Evolutionary conservation across 1,140 invertebrate species (phyloP).

Genomic region (Oedothorax gibbosus): DNA sequence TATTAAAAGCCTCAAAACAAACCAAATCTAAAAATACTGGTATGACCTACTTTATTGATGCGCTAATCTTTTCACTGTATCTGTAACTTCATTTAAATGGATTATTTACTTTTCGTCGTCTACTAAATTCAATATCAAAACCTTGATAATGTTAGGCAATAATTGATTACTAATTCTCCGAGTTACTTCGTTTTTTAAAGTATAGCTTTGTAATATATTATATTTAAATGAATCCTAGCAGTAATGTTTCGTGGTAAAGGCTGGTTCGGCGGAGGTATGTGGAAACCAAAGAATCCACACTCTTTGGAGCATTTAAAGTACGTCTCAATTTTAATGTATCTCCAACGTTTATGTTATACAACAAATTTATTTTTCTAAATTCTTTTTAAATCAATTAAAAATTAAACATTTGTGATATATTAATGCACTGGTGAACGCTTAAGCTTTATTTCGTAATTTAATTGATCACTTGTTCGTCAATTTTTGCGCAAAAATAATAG

Average conservation of each 20-base stretch:
- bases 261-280: slow-evolving; percentile 75
- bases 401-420: background rate
- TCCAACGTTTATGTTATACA: too few species aligned
- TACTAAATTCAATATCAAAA: background rate
- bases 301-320: slow-evolving; percentile 96
- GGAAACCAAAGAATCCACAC: slow-evolving; percentile 79
- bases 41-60: too few species aligned
- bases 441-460: background rate
- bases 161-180: background rate
- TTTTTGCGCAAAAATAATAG: background rate
- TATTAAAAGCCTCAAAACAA: too few species aligned
- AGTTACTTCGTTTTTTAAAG: background rate
- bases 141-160: background rate
- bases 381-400: background rate
- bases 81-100: slow-evolving; percentile 1
- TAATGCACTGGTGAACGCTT: background rate
- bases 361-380: too few species aligned
- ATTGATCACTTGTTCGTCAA: background rate
- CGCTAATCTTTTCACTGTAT: background rate
- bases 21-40: too few species aligned
- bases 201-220: background rate
- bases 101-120: slow-evolving; percentile 14
- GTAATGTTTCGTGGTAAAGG: slow-evolving; percentile 64
- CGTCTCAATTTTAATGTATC: slow-evolving; percentile 64
- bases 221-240: slow-evolving; percentile 27